phyloP scores from a whole-genome alignment of 1,140 invertebrate species.

The Steinernema feltiae region DNA sequence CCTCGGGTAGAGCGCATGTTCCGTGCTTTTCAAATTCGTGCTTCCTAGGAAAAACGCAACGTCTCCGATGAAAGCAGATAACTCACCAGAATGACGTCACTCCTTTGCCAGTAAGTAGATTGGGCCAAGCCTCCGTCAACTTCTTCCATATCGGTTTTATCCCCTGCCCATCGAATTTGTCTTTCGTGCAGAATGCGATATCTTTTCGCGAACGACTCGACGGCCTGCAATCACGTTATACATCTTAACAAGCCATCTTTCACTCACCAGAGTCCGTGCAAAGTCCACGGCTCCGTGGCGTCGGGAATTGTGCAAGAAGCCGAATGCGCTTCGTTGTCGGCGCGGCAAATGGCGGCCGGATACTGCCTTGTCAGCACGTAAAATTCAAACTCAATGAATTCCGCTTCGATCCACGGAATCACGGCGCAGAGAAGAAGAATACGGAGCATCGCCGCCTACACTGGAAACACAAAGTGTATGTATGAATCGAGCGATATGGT shows the following conservation, averaged over 20 bases:
- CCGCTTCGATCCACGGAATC: neutral
- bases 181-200: neutral
- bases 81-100: neutral
- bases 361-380: neutral
- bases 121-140: neutral
- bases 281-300: neutral
- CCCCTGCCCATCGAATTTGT: neutral
- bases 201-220: neutral
- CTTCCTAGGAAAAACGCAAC: neutral
- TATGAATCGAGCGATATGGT: neutral
- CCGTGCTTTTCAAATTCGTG: constrained; percentile 9
- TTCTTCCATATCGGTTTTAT: constrained; percentile 4
- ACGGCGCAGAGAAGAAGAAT: neutral
- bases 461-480: neutral
- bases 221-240: neutral
- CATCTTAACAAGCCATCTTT: too few relatives aligned
- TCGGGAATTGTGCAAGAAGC: neutral
- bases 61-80: neutral
- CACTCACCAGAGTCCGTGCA: neutral
- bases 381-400: neutral
- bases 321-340: neutral
- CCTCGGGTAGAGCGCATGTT: neutral
- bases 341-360: neutral
- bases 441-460: neutral
- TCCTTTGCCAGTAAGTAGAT: neutral